Evolutionary conservation across 2,113 vertebrate species (phyloP).

Genomic region (Saguinus imperator): DNA sequence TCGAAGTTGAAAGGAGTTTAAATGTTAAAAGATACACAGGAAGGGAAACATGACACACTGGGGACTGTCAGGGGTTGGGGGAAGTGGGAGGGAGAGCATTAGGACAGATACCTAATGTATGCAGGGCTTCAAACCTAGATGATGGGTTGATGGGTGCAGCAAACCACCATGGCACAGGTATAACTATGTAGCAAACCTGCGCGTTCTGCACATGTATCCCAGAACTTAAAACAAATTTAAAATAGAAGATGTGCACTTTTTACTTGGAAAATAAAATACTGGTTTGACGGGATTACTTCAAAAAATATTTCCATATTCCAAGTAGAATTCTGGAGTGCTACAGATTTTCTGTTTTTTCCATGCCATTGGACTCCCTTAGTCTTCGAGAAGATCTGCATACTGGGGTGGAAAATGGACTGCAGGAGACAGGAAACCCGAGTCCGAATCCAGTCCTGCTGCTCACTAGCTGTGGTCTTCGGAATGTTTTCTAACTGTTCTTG

Average conservation of each 20-base stretch:
- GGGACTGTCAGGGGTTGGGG: no score
- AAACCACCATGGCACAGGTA: no score
- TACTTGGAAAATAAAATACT: background rate
- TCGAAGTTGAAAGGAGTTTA: background rate
- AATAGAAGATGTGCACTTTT: no score
- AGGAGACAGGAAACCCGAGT: accelerated
- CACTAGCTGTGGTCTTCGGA: background rate
- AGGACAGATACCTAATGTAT: no score
- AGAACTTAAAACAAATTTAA: no score
- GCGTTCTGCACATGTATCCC: no score
- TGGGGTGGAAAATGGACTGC: background rate
- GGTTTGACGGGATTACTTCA: background rate
- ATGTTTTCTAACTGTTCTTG: background rate
- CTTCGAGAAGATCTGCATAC: background rate
- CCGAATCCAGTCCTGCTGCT: accelerated
- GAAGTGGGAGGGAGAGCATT: no score
- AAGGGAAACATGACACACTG: no score
- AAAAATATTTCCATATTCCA: background rate
- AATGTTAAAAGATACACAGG: no score
- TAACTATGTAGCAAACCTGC: no score
- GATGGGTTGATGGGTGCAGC: no score
- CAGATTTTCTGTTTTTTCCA: background rate
- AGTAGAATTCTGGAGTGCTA: background rate
- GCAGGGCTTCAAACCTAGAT: no score
- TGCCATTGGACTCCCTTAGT: background rate